Evolutionary conservation across 2,888 invertebrate species (phyloP).

Genomic region (Ashinkailepas kermadecensis): DNA sequence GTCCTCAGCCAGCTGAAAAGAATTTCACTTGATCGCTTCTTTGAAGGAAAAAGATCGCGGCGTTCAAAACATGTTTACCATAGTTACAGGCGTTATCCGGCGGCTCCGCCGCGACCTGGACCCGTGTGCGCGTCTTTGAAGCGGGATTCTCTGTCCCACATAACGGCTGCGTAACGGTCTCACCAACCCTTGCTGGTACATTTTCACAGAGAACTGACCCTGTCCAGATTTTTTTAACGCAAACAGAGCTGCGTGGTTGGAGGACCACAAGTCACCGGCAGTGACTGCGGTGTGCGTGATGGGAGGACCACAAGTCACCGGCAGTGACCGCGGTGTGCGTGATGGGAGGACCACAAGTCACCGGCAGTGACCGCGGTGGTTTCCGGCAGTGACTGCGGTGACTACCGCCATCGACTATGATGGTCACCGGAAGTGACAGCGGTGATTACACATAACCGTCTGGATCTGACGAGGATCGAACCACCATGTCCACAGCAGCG

Average conservation of each 20-base stretch:
- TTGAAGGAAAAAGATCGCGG: background rate
- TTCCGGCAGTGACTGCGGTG: too few species aligned
- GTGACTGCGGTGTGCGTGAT: too few species aligned
- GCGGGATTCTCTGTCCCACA: background rate
- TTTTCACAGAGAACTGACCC: background rate
- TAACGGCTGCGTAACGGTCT: background rate
- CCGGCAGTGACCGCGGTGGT: too few species aligned
- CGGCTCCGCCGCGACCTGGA: background rate
- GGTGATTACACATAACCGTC: too few species aligned
- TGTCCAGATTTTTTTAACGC: slow-evolving; percentile 15
- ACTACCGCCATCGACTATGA: too few species aligned
- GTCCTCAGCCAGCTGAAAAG: background rate
- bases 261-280: too few species aligned
- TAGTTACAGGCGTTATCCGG: background rate
- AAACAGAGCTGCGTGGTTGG: background rate
- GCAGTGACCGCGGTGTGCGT: too few species aligned
- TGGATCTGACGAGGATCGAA: too few species aligned
- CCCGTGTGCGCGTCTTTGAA: background rate
- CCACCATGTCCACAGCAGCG: too few species aligned
- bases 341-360: too few species aligned
- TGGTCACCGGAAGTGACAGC: too few species aligned
- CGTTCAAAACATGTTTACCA: slow-evolving; percentile 3
- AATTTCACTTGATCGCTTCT: background rate
- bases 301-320: too few species aligned
- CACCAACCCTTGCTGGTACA: background rate